Percentiles rank a stretch among this genome's conserved stretches.
Conservation (phyloP, 2,888 invertebrate species). For the Hoplodrina ambigua region DNA sequence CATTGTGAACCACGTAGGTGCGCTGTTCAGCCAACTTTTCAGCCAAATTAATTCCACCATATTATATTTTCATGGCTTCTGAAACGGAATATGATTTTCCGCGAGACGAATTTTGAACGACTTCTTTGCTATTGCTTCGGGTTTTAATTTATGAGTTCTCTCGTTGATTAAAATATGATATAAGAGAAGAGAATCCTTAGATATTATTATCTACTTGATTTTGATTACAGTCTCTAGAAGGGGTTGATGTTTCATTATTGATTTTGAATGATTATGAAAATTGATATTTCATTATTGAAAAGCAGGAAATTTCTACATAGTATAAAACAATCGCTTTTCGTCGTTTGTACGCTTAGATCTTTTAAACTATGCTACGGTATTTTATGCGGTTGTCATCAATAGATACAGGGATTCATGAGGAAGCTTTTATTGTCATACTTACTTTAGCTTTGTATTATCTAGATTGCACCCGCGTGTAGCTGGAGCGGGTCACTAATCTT, state of each 20-base stretch:
- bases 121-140: constrained; percentile 78
- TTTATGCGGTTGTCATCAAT: too few relatives aligned
- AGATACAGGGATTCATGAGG: too few relatives aligned
- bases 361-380: too few relatives aligned
- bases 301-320: neutral
- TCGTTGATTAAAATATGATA: constrained; percentile 48
- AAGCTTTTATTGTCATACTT: too few relatives aligned
- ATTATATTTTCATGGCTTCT: constrained; percentile 84
- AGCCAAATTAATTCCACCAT: constrained; percentile 87
- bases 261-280: too few relatives aligned
- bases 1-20: constrained; percentile 77
- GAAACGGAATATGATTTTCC: constrained; percentile 86
- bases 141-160: constrained; percentile 73
- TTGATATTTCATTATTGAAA: constrained; percentile 36
- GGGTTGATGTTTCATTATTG: constrained; percentile 29
- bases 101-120: constrained; percentile 77
- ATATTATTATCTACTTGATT: constrained; percentile 16
- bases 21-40: constrained; percentile 82
- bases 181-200: constrained; percentile 50
- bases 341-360: too few relatives aligned
- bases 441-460: too few relatives aligned
- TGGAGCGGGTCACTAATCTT: too few relatives aligned
- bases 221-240: constrained; percentile 16
- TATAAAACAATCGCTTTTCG: too few relatives aligned
- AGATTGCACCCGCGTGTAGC: too few relatives aligned